A percentile compares a stretch with the other conserved stretches of the same genome.
Conservation (phyloP, 2,888 invertebrate species). For the Rotaria sp. region DNA sequence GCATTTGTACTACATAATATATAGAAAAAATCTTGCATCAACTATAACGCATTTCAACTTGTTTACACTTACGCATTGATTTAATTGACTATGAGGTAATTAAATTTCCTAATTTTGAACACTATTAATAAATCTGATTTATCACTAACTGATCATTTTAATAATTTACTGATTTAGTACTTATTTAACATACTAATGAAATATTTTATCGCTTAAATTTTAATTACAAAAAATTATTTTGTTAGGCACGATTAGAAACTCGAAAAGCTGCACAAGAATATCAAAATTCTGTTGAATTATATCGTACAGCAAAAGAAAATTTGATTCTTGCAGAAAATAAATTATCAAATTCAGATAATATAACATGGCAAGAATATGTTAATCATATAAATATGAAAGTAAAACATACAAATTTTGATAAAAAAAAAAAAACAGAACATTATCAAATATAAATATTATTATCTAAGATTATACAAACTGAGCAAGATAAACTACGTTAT, state of each 20-base stretch:
- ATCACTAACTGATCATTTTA: too few species aligned
- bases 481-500: background rate
- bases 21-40: too few species aligned
- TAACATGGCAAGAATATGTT: conserved; percentile 87
- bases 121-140: too few species aligned
- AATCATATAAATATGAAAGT: background rate
- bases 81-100: too few species aligned
- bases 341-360: conserved; percentile 63
- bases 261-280: conserved; percentile 81
- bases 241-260: conserved; percentile 71
- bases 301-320: conserved; percentile 84
- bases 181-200: too few species aligned
- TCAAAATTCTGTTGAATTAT: conserved; percentile 80
- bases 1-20: too few species aligned
- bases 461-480: background rate
- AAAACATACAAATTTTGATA: background rate
- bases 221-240: background rate
- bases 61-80: too few species aligned
- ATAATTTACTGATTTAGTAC: too few species aligned
- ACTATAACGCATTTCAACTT: too few species aligned
- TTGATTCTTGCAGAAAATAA: conserved; percentile 83
- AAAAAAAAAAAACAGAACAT: background rate
- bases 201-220: background rate
- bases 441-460: background rate
- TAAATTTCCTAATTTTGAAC: too few species aligned